These are phyloP conservation scores for Capromys pilorides DNA, from an alignment of 2,797 vertebrate genomes.

Conservation along the genomic window DNA sequence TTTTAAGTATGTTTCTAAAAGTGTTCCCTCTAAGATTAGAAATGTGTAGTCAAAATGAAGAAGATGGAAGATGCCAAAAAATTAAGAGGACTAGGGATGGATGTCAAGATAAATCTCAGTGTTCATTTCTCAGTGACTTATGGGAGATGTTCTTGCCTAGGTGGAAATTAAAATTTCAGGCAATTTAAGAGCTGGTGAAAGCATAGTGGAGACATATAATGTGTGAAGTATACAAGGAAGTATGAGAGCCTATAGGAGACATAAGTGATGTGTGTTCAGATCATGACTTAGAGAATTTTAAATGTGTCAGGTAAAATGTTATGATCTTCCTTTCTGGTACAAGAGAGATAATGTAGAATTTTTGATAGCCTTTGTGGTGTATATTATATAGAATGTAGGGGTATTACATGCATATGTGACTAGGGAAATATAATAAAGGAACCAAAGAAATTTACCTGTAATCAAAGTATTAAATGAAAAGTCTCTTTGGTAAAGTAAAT, in stretches of 20 bases:
- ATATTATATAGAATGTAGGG: background rate
- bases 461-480: slow-evolving; percentile 62
- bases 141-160: slow-evolving; percentile 11
- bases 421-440: slow-evolving; percentile 7
- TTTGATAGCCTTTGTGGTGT: background rate
- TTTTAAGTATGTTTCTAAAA: slow-evolving; percentile 47
- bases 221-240: background rate
- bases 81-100: background rate
- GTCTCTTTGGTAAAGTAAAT: slow-evolving; percentile 76
- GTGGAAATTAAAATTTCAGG: background rate
- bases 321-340: background rate
- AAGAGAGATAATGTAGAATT: background rate
- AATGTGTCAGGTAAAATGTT: background rate
- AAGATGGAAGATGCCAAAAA: background rate
- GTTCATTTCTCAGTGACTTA: background rate
- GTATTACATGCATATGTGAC: background rate
- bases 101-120: background rate
- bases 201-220: background rate
- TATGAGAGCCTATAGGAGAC: background rate
- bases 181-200: background rate
- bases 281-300: slow-evolving; percentile 26
- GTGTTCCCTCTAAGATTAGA: background rate
- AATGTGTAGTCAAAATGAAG: background rate
- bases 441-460: slow-evolving; percentile 28
- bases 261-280: background rate